Base-by-base conservation (phyloP, 2,113 vertebrate species). In the Callopanchax toddi region DNA sequence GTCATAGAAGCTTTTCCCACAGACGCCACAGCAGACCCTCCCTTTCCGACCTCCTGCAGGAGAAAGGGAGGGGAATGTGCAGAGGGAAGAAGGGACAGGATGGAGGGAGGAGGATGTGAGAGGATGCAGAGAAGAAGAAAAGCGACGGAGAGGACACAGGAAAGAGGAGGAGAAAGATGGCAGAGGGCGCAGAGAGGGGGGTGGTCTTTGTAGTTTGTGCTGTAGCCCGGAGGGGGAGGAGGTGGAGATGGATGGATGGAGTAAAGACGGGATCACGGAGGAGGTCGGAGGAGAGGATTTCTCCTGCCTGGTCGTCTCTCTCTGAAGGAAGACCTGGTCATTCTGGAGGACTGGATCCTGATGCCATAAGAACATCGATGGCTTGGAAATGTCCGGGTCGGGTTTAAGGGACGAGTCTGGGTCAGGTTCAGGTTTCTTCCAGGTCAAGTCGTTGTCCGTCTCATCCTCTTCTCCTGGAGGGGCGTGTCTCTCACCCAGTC, bases 1-100 rank as follows among this genome's bases (percentile, higher is more conserved):
- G 84, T 99, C 96, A 12, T 98, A 98, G 84, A 99, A 99, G 3
- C 96, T 97, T 89, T 99, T 98, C 50, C 95, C 94, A 67, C 96
- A 98, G 0, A 94, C 93, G 2, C 94, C 94, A 78, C 97, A 99
- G 88, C 94, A 95, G 57, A 97, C 96, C 51, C 96, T 92, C 39
- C 96, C 95, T 72, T 96, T 98, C 43, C 95, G 94, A 46, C 81
- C 45, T 53, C 72, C 82, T n/a, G 66, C 29, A 0, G 61, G 20
- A 13, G 50, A 17, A 11, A 52, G 32, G 42, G 74, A 51, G 17
- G 66, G 26, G 3, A 78, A 13, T 12, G 80, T 60, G 57, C 63
- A 73, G 4, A 83, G 55, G 37, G 84, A 44, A 0, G 78, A 55
- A 1, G 76, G 76, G 6, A 58, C 45, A 18, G 66, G 67, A 22